Evolutionary conservation across 2,113 vertebrate genomes (phyloP), one percentile per base, ranked within the genome.

Genomic region (Scopus umbretta): DNA sequence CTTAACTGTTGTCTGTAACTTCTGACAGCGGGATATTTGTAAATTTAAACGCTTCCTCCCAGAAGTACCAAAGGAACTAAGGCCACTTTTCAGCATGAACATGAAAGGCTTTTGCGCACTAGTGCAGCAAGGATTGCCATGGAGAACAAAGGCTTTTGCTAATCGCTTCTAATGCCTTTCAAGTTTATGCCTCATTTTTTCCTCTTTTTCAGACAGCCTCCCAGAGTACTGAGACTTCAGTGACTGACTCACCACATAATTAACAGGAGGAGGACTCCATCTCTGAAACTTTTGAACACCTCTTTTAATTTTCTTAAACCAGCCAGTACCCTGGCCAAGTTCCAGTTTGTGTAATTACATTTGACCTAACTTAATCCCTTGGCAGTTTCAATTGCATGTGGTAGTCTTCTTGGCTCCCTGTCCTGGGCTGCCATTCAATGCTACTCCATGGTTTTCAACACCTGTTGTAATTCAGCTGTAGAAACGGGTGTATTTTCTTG

Each of bases 241-340:
- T 62, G 71, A 80, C 93, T 95, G 94, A 96, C 92, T 97, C 97
- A 94, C 91, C 89, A 95, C 95, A 92, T 95, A 97, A 97, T 95
- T 97, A 97, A 94, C 93, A 75, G 81, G 82, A 93, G 90, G 68
- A 97, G 78, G 93, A 97, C 91, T 95, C 93, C 56, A 89, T 97
- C 91, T 95, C 92, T 93, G 92, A 93, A 96, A 96, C 93, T 97
- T 97, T 55, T 97, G 93, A 97, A 96, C 94, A 95, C 95, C 84
- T 96, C 94, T 97, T 94, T 96, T 96, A 96, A 97, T 97, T 97
- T 97, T 96, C 96, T 89, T 97, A 94, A 96, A 92, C 80, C 92
- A 94, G 62, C 45, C 86, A 90, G 65, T 62, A 72, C 67, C 71
- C 78, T 95, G 96, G 95, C 86, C 67, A 73, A 27, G 42, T 93